These are phyloP conservation scores for Sebastes alutus DNA, from an alignment of 2,797 vertebrate species.

Conservation along the genomic window DNA sequence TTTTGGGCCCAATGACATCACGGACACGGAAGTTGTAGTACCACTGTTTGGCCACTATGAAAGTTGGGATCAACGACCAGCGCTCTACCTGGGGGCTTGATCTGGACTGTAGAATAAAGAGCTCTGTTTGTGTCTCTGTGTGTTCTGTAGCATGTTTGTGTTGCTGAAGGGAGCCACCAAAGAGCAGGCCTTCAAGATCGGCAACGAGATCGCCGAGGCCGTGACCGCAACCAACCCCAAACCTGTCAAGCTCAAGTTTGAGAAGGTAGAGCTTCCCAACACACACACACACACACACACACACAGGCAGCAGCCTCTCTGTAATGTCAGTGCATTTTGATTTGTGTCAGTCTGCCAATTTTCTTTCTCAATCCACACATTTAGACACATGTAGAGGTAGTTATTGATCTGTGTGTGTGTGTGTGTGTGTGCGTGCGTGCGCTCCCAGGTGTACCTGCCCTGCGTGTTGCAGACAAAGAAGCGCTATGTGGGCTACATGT, in stretches of 20 bases:
- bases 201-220: slow-evolving; percentile 96
- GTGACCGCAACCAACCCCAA: slow-evolving; percentile 97
- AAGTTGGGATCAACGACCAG: no score
- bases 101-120: not conserved
- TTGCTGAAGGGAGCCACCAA: slow-evolving; percentile 97
- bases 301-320: not conserved
- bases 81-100: no score
- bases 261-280: slow-evolving; percentile 86
- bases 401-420: slow-evolving; percentile 7
- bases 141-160: slow-evolving; percentile 91
- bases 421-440: not conserved
- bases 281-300: not conserved
- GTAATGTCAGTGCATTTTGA: not conserved
- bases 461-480: slow-evolving; percentile 98
- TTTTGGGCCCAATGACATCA: no score
- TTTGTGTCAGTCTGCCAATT: not conserved
- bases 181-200: slow-evolving; percentile 98
- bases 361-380: not conserved
- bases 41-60: no score
- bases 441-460: slow-evolving; percentile 88
- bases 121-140: not conserved
- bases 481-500: slow-evolving; percentile 98
- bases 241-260: slow-evolving; percentile 96
- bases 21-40: no score
- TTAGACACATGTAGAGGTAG: not conserved